These are phyloP conservation scores for Bettongia penicillata DNA, from an alignment of 2,113 vertebrate species.

Conservation along the genomic window DNA sequence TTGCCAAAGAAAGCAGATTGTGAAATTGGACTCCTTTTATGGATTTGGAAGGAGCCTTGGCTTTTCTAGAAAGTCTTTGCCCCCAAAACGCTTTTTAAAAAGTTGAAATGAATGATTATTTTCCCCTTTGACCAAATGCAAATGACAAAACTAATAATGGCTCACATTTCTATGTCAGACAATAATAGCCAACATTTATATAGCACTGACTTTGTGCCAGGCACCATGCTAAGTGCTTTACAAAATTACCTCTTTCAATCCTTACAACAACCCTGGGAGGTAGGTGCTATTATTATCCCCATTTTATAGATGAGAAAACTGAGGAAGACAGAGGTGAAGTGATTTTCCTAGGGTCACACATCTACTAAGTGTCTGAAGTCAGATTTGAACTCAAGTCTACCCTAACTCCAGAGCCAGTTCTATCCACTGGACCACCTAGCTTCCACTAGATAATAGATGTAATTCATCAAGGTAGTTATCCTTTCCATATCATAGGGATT, in stretches of 20 bases:
- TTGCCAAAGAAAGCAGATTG: background rate
- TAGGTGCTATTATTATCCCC: background rate
- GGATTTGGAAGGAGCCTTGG: background rate
- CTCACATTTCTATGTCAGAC: background rate
- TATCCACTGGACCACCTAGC: background rate
- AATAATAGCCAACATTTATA: background rate
- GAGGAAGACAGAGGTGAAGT: background rate
- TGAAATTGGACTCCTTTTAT: background rate
- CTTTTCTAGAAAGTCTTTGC: background rate
- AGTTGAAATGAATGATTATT: background rate
- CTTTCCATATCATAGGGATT: background rate
- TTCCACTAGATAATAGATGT: background rate
- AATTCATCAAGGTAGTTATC: background rate
- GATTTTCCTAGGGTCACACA: background rate
- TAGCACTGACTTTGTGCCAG: background rate
- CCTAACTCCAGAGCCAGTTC: background rate
- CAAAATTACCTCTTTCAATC: background rate
- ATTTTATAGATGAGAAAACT: slow-evolving; percentile 4
- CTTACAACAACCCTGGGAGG: background rate
- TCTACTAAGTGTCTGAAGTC: background rate
- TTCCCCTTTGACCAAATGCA: background rate
- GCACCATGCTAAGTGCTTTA: background rate
- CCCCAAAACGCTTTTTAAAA: background rate
- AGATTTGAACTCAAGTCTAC: slow-evolving; percentile 6
- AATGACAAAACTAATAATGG: background rate